These are phyloP conservation scores for Triplophysa tibetana DNA, from an alignment of 2,113 vertebrate species.

Conservation along the genomic window DNA sequence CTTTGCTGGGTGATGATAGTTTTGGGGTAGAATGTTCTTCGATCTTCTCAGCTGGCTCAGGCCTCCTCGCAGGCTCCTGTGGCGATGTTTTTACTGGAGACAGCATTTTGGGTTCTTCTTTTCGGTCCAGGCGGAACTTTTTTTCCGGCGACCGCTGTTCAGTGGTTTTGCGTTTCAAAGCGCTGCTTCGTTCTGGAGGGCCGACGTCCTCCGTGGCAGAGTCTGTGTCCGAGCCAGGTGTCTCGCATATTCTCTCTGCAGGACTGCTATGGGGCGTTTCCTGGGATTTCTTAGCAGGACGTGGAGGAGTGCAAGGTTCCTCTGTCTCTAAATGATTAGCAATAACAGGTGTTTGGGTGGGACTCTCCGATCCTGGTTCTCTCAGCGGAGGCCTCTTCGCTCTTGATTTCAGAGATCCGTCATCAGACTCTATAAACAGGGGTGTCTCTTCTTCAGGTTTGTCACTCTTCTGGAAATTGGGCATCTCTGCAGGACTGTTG, in stretches of 20 bases:
- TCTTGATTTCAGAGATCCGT: conserved; percentile 82
- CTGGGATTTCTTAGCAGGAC: conserved; percentile 60
- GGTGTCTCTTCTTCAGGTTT: conserved; percentile 56
- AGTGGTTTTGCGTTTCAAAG: conserved; percentile 81
- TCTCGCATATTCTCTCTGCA: conserved; percentile 48
- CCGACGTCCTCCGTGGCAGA: conserved; percentile 75
- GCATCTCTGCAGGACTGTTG: conserved; percentile 68
- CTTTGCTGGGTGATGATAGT: conserved; percentile 53
- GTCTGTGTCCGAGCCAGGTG: conserved; percentile 76
- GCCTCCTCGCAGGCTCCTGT: conserved; percentile 59
- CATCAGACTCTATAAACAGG: conserved; percentile 43
- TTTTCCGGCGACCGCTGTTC: conserved; percentile 84
- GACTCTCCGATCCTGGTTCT: conserved; percentile 75
- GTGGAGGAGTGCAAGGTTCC: conserved; percentile 48
- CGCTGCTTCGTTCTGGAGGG: conserved; percentile 69
- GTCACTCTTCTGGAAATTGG: conserved; percentile 52
- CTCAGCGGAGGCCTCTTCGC: conserved; percentile 79
- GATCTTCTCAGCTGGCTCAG: conserved; percentile 6
- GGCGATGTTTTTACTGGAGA: conserved; percentile 52
- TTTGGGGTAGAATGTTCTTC: conserved; percentile 44
- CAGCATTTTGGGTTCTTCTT: conserved; percentile 70
- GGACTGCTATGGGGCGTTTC: conserved; percentile 60
- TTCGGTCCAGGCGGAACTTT: conserved; percentile 77
- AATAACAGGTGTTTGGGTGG: conserved; percentile 61
- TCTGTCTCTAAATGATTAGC: conserved; percentile 57